A percentile compares a stretch with the other conserved stretches of the same genome.
Conservation (phyloP, 2,797 vertebrate species). For the Labroides dimidiatus region DNA sequence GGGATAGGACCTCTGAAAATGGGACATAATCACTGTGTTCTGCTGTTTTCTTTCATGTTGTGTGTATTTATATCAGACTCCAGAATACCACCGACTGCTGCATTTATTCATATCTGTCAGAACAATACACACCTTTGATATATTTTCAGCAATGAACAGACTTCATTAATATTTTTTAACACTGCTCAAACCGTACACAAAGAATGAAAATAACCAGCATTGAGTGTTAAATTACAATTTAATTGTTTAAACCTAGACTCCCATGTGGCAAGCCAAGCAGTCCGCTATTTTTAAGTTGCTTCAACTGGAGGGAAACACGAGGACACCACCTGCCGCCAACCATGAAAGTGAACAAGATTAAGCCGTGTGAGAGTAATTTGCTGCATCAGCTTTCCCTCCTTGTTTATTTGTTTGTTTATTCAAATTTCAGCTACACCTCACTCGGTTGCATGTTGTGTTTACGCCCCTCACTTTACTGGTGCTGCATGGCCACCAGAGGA, state of each 20-base stretch:
- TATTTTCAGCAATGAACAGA: neutral
- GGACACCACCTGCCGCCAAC: conserved; percentile 24
- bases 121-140: neutral
- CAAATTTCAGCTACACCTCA: conserved; percentile 32
- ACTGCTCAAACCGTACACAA: neutral
- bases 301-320: conserved; percentile 26
- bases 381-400: conserved; percentile 53
- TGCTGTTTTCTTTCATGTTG: neutral
- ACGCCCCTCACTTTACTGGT: conserved; percentile 49
- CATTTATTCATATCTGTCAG: neutral
- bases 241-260: conserved; percentile 7
- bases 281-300: conserved; percentile 26
- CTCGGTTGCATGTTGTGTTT: conserved; percentile 46
- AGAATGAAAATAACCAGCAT: conserved; percentile 6
- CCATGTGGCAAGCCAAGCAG: neutral
- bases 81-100: too few relatives aligned
- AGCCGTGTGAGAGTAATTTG: conserved; percentile 36
- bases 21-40: too few relatives aligned
- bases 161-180: neutral
- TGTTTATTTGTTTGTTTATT: conserved; percentile 52
- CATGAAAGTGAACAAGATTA: conserved; percentile 36
- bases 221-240: conserved; percentile 2
- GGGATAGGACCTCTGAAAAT: too few relatives aligned
- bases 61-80: neutral
- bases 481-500: conserved; percentile 67